These are phyloP conservation scores for Plectrocnemia conspersa DNA, from an alignment of 1,140 invertebrate species.

Conservation along the genomic window DNA sequence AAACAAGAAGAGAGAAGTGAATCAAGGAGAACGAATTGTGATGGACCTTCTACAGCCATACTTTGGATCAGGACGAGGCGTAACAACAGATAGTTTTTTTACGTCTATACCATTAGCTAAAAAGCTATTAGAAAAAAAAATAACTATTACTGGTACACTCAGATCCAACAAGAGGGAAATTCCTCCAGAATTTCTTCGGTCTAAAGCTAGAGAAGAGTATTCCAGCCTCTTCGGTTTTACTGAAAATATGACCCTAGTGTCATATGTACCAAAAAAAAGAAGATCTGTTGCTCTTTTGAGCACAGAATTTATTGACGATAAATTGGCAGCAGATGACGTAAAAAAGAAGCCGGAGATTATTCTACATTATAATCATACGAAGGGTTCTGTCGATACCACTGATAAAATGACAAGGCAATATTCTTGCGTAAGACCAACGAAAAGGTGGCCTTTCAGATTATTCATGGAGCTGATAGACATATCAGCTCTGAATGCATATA, in stretches of 20 bases:
- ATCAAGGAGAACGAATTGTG: conserved; percentile 6
- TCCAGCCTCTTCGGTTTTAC: conserved; percentile 30
- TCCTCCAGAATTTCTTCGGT: conserved; percentile 26
- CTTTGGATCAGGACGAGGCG: conserved; percentile 11
- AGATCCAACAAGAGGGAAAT: conserved; percentile 32
- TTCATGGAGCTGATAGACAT: conserved; percentile 21
- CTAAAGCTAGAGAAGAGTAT: conserved; percentile 23
- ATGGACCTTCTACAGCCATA: conserved; percentile 12
- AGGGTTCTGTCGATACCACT: conserved; percentile 39
- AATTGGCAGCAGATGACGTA: conserved; percentile 15
- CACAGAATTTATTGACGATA: conserved; percentile 10
- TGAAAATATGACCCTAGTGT: conserved; percentile 22
- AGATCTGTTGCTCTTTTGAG: conserved; percentile 8
- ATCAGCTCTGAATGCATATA: conserved; percentile 12
- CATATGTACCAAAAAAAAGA: conserved; percentile 15
- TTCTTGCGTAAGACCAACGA: conserved; percentile 14
- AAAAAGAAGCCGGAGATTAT: conserved; percentile 34
- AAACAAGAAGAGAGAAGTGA: conserved; percentile 22
- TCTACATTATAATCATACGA: conserved; percentile 39
- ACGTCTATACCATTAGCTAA: conserved; percentile 1
- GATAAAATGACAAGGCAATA: conserved; percentile 16
- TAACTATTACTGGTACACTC: conserved; percentile 27
- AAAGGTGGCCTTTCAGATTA: conserved; percentile 19
- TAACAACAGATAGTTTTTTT: conserved; percentile 14
- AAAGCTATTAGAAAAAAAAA: conserved; percentile 9